A percentile compares a stretch with the other conserved stretches of the same genome.
These are phyloP conservation scores for Actinemys pallida DNA, from an alignment of 2,113 vertebrate species.

Conservation along the genomic window DNA sequence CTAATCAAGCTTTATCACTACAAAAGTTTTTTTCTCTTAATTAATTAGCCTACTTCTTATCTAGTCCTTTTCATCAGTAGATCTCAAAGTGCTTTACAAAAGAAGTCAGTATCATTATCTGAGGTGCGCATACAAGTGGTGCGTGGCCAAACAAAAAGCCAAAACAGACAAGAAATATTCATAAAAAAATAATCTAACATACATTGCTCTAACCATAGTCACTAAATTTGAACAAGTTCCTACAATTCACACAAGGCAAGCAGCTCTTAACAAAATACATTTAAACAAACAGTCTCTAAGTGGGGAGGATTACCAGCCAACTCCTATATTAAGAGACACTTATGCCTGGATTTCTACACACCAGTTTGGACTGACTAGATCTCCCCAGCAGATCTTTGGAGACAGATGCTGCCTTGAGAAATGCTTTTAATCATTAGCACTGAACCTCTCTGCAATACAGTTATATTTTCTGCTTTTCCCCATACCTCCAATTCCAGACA, in stretches of 20 bases:
- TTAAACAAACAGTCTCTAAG: neutral
- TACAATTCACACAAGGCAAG: neutral
- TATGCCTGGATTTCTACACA: neutral
- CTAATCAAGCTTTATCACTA: too few species aligned
- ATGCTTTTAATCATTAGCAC: neutral
- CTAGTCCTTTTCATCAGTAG: too few species aligned
- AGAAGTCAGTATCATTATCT: too few species aligned
- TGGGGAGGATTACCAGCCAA: neutral
- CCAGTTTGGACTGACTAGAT: neutral
- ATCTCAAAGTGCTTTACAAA: too few species aligned
- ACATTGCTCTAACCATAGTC: neutral
- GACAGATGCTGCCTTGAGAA: neutral
- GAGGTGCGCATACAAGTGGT: too few species aligned
- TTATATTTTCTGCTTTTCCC: neutral
- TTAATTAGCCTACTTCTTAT: too few species aligned
- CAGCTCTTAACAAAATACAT: fast-evolving
- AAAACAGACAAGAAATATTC: neutral
- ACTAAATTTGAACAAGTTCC: neutral
- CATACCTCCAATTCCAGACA: neutral
- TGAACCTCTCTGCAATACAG: neutral
- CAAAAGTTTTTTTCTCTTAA: too few species aligned
- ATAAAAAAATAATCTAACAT: neutral
- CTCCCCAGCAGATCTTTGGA: neutral
- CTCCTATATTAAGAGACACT: neutral
- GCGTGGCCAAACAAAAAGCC: neutral